A percentile compares a stretch with the other conserved stretches of the same genome.
These are phyloP conservation scores for Sesia bembeciformis DNA, from an alignment of 2,888 invertebrate species.

Conservation along the genomic window DNA sequence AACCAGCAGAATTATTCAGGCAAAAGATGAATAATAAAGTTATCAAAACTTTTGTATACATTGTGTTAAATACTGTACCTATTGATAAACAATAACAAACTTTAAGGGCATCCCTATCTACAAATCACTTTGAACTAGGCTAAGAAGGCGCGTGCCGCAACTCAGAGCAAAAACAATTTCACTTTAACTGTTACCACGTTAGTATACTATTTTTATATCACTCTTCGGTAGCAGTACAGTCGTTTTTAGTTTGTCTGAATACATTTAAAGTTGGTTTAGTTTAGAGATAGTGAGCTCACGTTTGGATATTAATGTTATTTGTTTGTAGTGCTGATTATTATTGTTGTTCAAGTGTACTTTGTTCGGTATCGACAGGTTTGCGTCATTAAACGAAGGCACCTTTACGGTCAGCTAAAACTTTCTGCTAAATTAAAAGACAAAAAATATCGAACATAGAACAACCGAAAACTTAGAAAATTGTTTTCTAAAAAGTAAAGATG, in stretches of 20 bases:
- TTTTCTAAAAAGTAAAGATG: too few species aligned
- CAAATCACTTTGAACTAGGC: constrained; percentile 33
- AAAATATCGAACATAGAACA: too few species aligned
- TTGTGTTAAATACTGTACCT: too few species aligned
- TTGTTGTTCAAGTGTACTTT: constrained; percentile 9
- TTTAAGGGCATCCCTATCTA: constrained; percentile 24
- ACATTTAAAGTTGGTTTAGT: constrained; percentile 1
- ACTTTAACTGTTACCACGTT: constrained; percentile 27
- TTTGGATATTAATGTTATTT: constrained; percentile 48
- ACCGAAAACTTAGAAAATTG: too few species aligned
- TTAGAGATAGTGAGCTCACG: constrained; percentile 40
- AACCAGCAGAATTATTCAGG: too few species aligned
- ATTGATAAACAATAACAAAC: background rate
- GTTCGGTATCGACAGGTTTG: background rate
- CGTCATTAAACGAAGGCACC: background rate
- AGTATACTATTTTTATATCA: constrained; percentile 7
- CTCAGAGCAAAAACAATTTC: constrained; percentile 48
- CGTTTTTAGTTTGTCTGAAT: constrained; percentile 10
- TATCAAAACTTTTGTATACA: too few species aligned
- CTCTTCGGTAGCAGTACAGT: constrained; percentile 7
- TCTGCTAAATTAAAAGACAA: too few species aligned
- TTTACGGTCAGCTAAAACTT: too few species aligned
- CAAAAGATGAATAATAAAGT: too few species aligned
- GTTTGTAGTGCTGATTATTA: constrained; percentile 54
- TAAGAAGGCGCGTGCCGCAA: constrained; percentile 50